Evolutionary conservation across 2,888 invertebrate genomes (phyloP).

Genomic region (Agonopterix alstromeriana): DNA sequence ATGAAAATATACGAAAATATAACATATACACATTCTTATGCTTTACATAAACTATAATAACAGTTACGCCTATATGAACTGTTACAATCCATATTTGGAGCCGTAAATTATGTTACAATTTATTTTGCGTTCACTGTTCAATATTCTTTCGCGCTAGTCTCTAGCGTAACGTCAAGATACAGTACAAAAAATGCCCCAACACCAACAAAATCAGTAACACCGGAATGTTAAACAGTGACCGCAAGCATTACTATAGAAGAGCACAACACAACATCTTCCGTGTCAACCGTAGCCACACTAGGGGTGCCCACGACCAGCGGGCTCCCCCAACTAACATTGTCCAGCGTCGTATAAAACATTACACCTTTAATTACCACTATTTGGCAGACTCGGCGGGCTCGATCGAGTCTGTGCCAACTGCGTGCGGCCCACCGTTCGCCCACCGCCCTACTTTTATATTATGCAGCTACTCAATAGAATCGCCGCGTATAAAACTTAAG

Average conservation of each 20-base stretch:
- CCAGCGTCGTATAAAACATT: conserved; percentile 44
- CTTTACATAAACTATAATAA: conserved; percentile 71
- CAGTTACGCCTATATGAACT: conserved; percentile 69
- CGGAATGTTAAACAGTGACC: background rate
- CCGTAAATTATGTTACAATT: conserved; percentile 62
- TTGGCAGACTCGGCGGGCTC: conserved; percentile 20
- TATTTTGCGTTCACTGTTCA: conserved; percentile 22
- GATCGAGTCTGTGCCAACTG: conserved; percentile 6
- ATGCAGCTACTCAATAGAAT: conserved; percentile 72
- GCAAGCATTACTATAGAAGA: conserved; percentile 20
- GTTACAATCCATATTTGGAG: conserved; percentile 51
- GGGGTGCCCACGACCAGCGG: conserved; percentile 15
- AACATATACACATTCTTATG: conserved; percentile 70
- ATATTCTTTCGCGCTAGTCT: conserved; percentile 5
- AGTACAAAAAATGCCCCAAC: background rate
- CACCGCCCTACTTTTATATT: conserved; percentile 46
- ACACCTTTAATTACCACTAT: conserved; percentile 41
- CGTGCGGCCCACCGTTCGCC: conserved; percentile 18
- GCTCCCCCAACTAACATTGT: conserved; percentile 35
- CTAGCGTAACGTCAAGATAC: background rate
- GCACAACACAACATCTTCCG: conserved; percentile 37
- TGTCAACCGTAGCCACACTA: conserved; percentile 36
- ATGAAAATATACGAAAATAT: conserved; percentile 65
- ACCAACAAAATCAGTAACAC: conserved; percentile 15
- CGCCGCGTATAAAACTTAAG: conserved; percentile 65